These are phyloP conservation scores for Venustaconcha ellipsiformis DNA, from an alignment of 1,140 invertebrate genomes.

Conservation along the genomic window DNA sequence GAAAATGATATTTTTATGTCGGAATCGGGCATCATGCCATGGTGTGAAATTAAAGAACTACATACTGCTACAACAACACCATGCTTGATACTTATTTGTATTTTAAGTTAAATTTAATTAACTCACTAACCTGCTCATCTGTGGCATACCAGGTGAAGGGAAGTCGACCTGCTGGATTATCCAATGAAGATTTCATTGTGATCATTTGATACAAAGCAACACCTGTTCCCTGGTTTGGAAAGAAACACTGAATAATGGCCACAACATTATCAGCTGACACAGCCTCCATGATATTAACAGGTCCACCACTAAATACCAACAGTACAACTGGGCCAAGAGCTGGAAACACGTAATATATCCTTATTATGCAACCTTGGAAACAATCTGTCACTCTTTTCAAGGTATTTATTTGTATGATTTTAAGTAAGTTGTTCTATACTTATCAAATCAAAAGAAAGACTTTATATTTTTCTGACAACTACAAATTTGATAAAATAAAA, in stretches of 20 bases:
- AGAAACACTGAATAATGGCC: conserved; percentile 55
- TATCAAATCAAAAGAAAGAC: background rate
- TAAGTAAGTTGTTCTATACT: background rate
- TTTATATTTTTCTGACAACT: background rate
- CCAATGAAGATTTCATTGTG: conserved; percentile 17
- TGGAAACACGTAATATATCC: conserved; percentile 10
- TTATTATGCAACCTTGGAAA: background rate
- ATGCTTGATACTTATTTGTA: too few species aligned
- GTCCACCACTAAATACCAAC: conserved; percentile 61
- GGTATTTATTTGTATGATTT: background rate
- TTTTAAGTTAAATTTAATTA: background rate
- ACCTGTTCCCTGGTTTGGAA: conserved; percentile 55
- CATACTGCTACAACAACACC: too few species aligned
- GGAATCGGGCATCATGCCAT: too few species aligned
- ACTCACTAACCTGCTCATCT: conserved; percentile 33
- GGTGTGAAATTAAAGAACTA: too few species aligned
- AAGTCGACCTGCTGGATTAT: conserved; percentile 54
- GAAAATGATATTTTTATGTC: too few species aligned
- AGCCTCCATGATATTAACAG: conserved; percentile 56
- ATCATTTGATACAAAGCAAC: conserved; percentile 45
- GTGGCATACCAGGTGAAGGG: conserved; percentile 52
- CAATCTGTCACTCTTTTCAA: background rate
- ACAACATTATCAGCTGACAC: conserved; percentile 12
- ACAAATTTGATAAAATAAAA: background rate
- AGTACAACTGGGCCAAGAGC: conserved; percentile 44